Conservation (phyloP, 2,113 vertebrate genomes). For the Odocoileus virginianus region DNA sequence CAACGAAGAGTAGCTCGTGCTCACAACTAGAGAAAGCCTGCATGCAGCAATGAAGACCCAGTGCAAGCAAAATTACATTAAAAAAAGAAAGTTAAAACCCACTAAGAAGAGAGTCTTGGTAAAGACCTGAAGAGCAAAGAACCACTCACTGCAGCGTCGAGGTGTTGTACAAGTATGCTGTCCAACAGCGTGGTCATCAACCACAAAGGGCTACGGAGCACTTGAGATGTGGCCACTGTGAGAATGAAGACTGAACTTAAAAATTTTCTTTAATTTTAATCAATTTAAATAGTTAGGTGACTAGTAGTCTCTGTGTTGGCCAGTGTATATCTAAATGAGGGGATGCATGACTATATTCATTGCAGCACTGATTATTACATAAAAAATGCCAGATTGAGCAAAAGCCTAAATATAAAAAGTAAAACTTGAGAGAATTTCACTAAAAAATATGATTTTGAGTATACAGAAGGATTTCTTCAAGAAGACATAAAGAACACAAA, state of each 20-base stretch:
- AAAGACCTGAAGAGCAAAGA: neutral
- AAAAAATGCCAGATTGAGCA: neutral
- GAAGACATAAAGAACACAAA: neutral
- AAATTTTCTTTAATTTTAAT: neutral
- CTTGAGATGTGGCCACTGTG: neutral
- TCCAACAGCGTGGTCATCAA: neutral
- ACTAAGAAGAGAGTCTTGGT: neutral
- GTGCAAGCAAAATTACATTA: neutral
- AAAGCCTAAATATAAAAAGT: neutral
- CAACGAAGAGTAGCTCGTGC: neutral
- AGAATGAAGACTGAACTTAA: neutral
- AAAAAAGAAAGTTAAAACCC: neutral
- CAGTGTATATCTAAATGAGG: neutral
- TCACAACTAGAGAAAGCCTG: neutral
- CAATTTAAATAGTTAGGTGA: neutral
- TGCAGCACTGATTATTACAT: neutral
- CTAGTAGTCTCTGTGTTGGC: neutral
- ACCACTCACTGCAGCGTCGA: neutral
- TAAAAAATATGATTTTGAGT: neutral
- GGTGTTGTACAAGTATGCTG: too few relatives aligned
- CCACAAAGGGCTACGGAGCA: neutral
- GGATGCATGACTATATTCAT: neutral
- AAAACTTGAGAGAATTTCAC: neutral
- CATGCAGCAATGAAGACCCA: neutral
- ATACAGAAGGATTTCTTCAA: neutral